Percentiles rank a stretch among this genome's conserved stretches.
These are phyloP conservation scores for Crematogaster levior DNA, from an alignment of 2,888 invertebrate species.

Conservation along the genomic window DNA sequence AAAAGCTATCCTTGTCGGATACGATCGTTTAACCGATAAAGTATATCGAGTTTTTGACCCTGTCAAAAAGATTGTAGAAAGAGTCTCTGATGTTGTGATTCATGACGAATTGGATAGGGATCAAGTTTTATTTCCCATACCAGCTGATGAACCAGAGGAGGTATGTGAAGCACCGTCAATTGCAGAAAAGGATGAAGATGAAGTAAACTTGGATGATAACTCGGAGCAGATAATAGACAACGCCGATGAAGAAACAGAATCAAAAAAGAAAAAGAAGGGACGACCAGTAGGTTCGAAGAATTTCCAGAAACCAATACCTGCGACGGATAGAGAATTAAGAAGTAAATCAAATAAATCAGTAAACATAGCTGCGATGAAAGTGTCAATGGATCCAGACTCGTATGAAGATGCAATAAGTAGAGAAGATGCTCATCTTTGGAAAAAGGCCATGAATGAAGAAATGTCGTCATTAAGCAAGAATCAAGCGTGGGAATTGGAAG, in stretches of 20 bases:
- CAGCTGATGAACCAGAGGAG: constrained; percentile 17
- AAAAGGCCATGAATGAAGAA: constrained; percentile 26
- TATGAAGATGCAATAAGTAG: constrained; percentile 40
- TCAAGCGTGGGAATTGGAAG: constrained; percentile 14
- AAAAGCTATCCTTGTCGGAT: constrained; percentile 24
- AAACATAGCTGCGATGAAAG: constrained; percentile 6
- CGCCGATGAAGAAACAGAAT: background rate
- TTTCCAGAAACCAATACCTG: constrained; percentile 4
- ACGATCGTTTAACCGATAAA: constrained; percentile 31
- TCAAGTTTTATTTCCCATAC: constrained; percentile 24
- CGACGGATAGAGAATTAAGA: constrained; percentile 32
- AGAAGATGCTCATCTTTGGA: constrained; percentile 31
- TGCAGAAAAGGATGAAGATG: background rate
- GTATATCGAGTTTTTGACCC: constrained; percentile 23
- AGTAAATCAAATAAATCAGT: background rate
- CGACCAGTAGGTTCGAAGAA: constrained; percentile 10
- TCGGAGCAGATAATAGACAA: background rate
- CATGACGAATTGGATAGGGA: background rate
- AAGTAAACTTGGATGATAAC: too few relatives aligned
- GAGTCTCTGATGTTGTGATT: constrained; percentile 17
- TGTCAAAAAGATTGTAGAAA: constrained; percentile 5
- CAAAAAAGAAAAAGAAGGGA: background rate
- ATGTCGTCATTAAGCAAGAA: constrained; percentile 27
- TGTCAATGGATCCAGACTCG: constrained; percentile 14
- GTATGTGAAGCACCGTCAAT: background rate